phyloP scores from a whole-genome alignment of 1,140 invertebrate species.

The Rhopalosiphum padi region DNA sequence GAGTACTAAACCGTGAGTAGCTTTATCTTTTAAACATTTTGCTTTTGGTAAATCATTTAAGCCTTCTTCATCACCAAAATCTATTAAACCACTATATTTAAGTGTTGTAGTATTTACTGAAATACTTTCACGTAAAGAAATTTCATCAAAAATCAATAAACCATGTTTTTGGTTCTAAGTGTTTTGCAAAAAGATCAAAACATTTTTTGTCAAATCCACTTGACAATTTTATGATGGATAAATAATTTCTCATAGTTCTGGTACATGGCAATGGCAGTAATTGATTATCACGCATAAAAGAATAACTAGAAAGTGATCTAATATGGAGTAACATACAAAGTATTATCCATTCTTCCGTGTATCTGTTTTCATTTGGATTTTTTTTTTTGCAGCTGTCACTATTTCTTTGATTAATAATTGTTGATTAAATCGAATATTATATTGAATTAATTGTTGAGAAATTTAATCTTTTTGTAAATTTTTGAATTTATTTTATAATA shows the following conservation, averaged over 20 bases:
- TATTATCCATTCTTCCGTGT: constrained; percentile 11
- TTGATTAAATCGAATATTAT: not conserved
- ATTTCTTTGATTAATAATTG: constrained; percentile 5
- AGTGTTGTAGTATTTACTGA: not conserved
- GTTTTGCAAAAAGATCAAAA: not conserved
- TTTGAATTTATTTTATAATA: too few species aligned
- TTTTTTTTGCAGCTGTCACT: not conserved
- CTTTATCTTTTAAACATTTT: not conserved
- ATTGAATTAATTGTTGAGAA: too few species aligned
- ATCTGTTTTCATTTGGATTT: not conserved
- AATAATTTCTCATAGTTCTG: not conserved
- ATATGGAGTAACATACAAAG: not conserved
- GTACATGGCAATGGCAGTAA: not conserved
- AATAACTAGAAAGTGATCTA: not conserved
- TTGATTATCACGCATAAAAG: not conserved
- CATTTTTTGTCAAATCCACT: not conserved
- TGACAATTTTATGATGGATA: not conserved
- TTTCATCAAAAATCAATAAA: not conserved
- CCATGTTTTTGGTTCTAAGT: not conserved
- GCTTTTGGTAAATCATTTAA: not conserved
- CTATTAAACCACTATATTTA: not conserved
- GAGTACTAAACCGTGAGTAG: not conserved
- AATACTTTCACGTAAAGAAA: not conserved
- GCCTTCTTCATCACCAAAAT: not conserved
- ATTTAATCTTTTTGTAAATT: too few species aligned